A percentile compares a stretch with the other conserved stretches of the same genome.
Conservation (phyloP, 1,140 invertebrate species). For the Gonatopus flavifemur region DNA sequence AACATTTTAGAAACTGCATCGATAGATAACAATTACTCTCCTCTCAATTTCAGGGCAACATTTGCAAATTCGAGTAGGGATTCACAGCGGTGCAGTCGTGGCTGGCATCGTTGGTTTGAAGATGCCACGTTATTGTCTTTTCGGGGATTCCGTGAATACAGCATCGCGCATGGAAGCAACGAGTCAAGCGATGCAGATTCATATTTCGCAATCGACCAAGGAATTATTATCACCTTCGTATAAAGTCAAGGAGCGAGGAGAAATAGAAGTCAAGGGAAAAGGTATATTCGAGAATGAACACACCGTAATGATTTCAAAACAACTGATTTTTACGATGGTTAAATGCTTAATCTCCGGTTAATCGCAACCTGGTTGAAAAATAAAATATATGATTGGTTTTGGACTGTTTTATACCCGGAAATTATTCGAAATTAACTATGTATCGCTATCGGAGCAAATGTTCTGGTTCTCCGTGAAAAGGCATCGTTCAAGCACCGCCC, state of each 20-base stretch:
- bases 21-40: background rate
- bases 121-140: conserved; percentile 93
- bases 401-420: too few relatives aligned
- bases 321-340: too few relatives aligned
- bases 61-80: conserved; percentile 85
- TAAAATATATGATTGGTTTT: too few relatives aligned
- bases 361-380: too few relatives aligned
- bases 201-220: conserved; percentile 87
- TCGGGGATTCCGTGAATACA: conserved; percentile 91
- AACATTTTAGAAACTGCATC: too few relatives aligned
- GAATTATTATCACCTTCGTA: conserved; percentile 76
- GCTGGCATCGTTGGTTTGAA: conserved; percentile 94
- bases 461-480: too few relatives aligned
- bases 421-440: too few relatives aligned
- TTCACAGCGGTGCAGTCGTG: conserved; percentile 88
- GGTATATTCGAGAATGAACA: too few relatives aligned
- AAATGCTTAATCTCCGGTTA: too few relatives aligned
- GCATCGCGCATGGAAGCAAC: conserved; percentile 91
- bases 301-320: too few relatives aligned
- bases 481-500: too few relatives aligned
- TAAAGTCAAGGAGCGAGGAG: conserved; percentile 75
- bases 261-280: conserved; percentile 85
- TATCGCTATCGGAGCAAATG: too few relatives aligned
- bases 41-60: conserved; percentile 68
- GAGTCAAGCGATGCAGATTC: conserved; percentile 89